Evolutionary conservation across 2,888 invertebrate genomes (phyloP), one percentile per base, ranked within the genome.

Genomic region (Mylabris sibirica): DNA sequence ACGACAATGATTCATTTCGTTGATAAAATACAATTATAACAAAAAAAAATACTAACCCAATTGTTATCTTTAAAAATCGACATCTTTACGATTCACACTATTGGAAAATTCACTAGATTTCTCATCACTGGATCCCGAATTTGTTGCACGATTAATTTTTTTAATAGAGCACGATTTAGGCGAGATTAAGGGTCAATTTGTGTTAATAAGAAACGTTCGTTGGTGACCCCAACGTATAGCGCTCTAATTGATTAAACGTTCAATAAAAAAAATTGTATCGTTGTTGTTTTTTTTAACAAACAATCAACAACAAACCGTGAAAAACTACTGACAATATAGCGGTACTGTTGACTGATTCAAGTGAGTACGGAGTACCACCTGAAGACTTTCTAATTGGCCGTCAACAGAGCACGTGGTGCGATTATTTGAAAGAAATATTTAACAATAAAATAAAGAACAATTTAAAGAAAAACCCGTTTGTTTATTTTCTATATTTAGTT

Each of bases 41-140:
- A 20, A 12, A 22, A 53, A 53, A 2, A 49, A 41, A 44, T 63
- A 59, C 87, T 87, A 74, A 88, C 89, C 89, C 88, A 88, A 78
- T 87, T 88, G 74, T 88, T 89, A 78, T 89, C 89, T 78, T 89
- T 89, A 78, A 88, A 89, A 66, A 87, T 86, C 64, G 88, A 87
- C 80, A 87, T 88, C 38, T 73, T 74, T 17, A 6, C n/a, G 8
- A 2, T 61, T 60, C 20, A 59, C 41, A 44, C n/a, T 2, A 0
- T 49, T 22, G 11, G 8, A 49, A 44, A 38, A 38, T 12, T 2
- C 49, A 49, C 49, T 11, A 3, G 20, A 63, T 59, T 65, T 63
- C 53, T 65, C 67, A 20, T 44, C 11, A 17, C 30, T 53, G 59
- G 59, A 34, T 6, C 30, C 30, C 30, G 30, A 20, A 38, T 59